Base-by-base conservation (phyloP, 2,888 invertebrate genomes). In the Heliconius cydno region DNA sequence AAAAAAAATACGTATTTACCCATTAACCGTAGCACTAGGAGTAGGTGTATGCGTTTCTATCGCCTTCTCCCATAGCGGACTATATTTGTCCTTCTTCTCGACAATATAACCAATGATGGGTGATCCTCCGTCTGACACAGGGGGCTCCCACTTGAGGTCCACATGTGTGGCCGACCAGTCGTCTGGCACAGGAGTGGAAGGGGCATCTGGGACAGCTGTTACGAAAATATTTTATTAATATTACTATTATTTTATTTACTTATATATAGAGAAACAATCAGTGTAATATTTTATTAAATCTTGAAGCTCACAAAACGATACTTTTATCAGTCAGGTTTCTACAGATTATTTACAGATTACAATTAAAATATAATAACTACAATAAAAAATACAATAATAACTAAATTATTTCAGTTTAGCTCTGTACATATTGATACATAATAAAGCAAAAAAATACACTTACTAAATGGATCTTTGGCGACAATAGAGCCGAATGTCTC, bases 401-500 rank as follows among this genome's bases (percentile, higher is more conserved):
- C 34, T 34, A 34, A 34, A 34, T 34, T 34, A 34, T 34, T 34
- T 34, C 9, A 34, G 41, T 41, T 41, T 41, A 41, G 41, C n/a
- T 60, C n/a, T 60, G n/a, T 3, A n/a, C 3, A n/a, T 30, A 30
- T 30, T 12, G 4, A 60, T 60, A 60, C 60, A n/a, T n/a, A n/a
- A 60, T 3, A n/a, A 60, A 22, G 3, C 6, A 22, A 57, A n/a
- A 57, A 60, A n/a, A 52, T 52, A 60, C 1, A 96, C 97, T 96
- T 92, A 98, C 98, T 97, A 95, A 98, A 99, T 66, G 99, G 99
- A 97, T 99, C 98, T 93, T 98, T 98, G 75, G 99, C 99, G 85
- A 98, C 95, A 85, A 99, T 98, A 22, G 98, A 96, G 83, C 98
- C 97, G 89, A 98, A 96, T 83, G 98, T 98, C 90, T 99, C 98